phyloP scores from a whole-genome alignment of 2,888 invertebrate genomes.

The Drosophila paucipuncta region DNA sequence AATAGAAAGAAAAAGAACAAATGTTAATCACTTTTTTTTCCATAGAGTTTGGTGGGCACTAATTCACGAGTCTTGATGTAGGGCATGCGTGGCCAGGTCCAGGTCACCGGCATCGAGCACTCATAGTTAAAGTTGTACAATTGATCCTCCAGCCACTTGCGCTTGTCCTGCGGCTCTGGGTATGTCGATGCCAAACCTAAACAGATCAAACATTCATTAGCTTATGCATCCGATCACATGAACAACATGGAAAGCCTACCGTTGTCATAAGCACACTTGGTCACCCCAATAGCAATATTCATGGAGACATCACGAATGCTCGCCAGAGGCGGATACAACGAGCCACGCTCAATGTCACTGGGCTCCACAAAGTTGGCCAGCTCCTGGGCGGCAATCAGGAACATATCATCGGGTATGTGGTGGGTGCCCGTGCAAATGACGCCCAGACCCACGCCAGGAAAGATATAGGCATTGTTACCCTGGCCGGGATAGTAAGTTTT shows the following conservation, averaged over 20 bases:
- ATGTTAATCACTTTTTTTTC: constrained; percentile 79
- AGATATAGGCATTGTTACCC: constrained; percentile 99
- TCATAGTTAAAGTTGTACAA: constrained; percentile 93
- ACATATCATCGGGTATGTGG: constrained; percentile 96
- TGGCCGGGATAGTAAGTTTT: constrained; percentile 96
- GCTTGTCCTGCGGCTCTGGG: constrained; percentile 92
- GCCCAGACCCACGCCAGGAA: constrained; percentile 98
- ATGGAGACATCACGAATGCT: constrained; percentile 95
- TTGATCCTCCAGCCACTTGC: constrained; percentile 89
- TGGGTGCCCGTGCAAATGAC: constrained; percentile 96
- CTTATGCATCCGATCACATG: background rate
- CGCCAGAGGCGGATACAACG: constrained; percentile 95
- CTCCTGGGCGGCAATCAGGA: constrained; percentile 97
- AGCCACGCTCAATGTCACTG: constrained; percentile 92
- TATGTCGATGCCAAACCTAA: constrained; percentile 93
- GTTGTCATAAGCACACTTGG: constrained; percentile 95
- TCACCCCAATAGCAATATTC: constrained; percentile 94
- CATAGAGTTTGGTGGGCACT: constrained; percentile 82
- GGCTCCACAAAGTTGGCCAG: constrained; percentile 93
- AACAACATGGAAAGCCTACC: constrained; percentile 86
- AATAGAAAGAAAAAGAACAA: constrained; percentile 52
- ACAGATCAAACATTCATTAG: background rate
- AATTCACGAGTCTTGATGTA: constrained; percentile 84
- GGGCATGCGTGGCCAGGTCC: constrained; percentile 87
- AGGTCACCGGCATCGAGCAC: constrained; percentile 90